phyloP scores from a whole-genome alignment of 37 sponge, comb jelly and placozoan species.

The Ephydatia muelleri region DNA sequence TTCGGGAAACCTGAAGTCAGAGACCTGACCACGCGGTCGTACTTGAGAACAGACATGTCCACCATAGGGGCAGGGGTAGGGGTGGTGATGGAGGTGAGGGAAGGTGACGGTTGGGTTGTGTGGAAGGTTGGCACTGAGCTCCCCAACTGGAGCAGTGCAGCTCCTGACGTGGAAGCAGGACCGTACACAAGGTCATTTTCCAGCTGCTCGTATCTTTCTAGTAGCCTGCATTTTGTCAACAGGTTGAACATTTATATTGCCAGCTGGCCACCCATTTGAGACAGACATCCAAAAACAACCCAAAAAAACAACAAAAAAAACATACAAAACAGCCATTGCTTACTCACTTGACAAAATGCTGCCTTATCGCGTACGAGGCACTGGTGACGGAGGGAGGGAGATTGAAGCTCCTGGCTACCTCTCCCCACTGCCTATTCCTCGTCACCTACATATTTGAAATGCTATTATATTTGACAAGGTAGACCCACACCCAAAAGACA shows the following conservation, averaged over 20 bases:
- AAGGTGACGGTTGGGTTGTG: neutral
- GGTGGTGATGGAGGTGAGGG: neutral
- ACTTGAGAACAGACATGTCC: neutral
- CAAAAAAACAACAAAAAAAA: neutral
- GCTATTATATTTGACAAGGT: neutral
- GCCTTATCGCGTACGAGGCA: constrained; percentile 61
- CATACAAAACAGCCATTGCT: neutral
- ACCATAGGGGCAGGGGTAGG: constrained; percentile 2
- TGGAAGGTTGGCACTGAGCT: neutral
- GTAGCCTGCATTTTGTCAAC: constrained; percentile 31
- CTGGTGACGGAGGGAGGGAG: constrained; percentile 57
- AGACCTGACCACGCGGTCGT: constrained; percentile 48
- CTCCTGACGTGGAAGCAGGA: no score
- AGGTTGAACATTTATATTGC: neutral
- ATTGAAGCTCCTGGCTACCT: constrained; percentile 64
- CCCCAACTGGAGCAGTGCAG: neutral
- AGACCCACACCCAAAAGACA: neutral
- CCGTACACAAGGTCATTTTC: constrained; percentile 17
- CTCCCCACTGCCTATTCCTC: constrained; percentile 45
- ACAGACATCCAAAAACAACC: neutral
- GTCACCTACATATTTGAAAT: constrained; percentile 21
- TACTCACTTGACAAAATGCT: constrained; percentile 64
- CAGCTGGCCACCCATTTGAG: neutral
- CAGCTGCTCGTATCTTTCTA: constrained; percentile 48
- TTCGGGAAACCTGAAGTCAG: constrained; percentile 80